These are phyloP conservation scores for Clarias macrocephalus DNA, from an alignment of 2,113 vertebrate genomes.

Conservation along the genomic window DNA sequence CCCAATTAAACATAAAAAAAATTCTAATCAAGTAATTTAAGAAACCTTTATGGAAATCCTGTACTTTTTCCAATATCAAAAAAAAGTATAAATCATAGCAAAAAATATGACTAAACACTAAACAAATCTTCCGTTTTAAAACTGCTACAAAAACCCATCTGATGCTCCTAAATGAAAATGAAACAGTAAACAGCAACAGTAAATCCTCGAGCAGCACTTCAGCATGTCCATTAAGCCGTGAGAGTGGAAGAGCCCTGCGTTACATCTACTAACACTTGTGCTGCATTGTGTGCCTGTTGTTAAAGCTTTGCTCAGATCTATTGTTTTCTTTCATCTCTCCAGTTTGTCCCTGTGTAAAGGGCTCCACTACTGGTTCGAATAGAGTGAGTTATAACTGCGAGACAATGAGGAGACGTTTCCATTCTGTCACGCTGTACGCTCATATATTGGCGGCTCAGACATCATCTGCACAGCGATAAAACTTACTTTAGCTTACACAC, in stretches of 20 bases:
- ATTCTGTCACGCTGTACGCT: conserved; percentile 53
- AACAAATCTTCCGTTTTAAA: conserved; percentile 17
- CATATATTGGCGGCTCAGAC: conserved; percentile 37
- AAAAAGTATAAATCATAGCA: background rate
- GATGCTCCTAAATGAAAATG: background rate
- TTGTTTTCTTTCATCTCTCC: conserved; percentile 29
- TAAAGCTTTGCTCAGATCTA: conserved; percentile 42
- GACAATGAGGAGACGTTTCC: conserved; percentile 57
- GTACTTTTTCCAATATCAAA: background rate
- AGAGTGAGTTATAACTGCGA: conserved; percentile 54
- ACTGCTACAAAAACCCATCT: background rate
- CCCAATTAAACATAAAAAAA: background rate
- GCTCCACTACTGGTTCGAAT: conserved; percentile 46
- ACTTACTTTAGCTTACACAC: conserved; percentile 4
- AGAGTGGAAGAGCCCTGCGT: conserved; percentile 9
- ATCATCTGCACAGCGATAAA: conserved; percentile 48
- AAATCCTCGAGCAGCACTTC: conserved; percentile 9
- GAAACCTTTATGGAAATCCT: background rate
- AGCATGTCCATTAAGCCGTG: conserved; percentile 1
- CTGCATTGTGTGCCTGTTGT: conserved; percentile 42
- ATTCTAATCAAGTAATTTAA: background rate
- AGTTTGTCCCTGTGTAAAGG: conserved; percentile 31
- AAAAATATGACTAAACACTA: background rate
- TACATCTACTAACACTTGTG: conserved; percentile 34
- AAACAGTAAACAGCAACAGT: background rate